Conservation (phyloP, 2,113 vertebrate species). For the Synodontis membranacea region DNA sequence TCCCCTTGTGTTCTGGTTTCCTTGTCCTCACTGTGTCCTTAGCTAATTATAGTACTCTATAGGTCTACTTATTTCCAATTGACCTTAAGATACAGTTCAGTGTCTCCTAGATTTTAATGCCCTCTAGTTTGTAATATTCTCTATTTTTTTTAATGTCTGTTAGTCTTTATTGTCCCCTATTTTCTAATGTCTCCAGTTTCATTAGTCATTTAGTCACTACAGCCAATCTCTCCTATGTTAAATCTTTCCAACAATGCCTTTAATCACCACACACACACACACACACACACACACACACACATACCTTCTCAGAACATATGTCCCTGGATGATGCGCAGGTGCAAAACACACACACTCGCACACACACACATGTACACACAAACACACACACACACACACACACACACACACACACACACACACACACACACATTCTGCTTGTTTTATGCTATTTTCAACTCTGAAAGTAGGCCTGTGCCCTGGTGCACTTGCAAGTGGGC, state of each 20-base stretch:
- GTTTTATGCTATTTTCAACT: constrained; percentile 29
- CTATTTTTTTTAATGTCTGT: no score
- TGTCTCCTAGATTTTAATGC: no score
- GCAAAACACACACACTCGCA: constrained; percentile 19
- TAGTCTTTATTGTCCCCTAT: background rate
- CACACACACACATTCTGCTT: constrained; percentile 4
- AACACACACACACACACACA: background rate
- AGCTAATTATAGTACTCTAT: background rate
- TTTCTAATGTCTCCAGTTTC: background rate
- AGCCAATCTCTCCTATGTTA: background rate
- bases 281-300: constrained; percentile 3
- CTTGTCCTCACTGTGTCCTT: background rate
- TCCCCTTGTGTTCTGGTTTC: background rate
- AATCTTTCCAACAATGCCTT: background rate
- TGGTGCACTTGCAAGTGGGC: background rate
- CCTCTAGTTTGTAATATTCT: no score
- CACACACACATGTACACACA: background rate
- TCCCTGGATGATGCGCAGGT: background rate
- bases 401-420: constrained; percentile 30
- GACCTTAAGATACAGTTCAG: background rate
- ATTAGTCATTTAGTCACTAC: background rate
- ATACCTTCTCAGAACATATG: background rate
- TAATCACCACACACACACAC: background rate
- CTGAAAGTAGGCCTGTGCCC: constrained; percentile 20
- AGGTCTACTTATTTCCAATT: background rate